phyloP scores from a whole-genome alignment of 92 coral and sea anemone genomes.

The Porites cylindrica region DNA sequence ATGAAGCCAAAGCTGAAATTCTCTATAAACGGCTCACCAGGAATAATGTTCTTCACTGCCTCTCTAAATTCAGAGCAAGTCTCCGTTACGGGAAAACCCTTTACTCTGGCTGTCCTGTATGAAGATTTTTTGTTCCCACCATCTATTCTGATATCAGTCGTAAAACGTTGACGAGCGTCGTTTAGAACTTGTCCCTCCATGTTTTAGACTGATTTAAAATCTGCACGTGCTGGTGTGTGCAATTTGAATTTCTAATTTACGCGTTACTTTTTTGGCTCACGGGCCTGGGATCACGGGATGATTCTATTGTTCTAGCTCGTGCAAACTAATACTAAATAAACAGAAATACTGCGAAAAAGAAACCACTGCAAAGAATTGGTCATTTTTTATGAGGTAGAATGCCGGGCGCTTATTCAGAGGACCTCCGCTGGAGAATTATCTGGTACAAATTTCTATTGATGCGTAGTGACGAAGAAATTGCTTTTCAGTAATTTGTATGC shows the following conservation, averaged over 20 bases:
- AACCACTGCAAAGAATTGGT: not conserved
- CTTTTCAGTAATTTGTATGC: constrained; percentile 28
- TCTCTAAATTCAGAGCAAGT: constrained; percentile 26
- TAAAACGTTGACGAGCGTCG: not conserved
- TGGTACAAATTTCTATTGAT: constrained; percentile 21
- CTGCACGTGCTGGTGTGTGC: constrained; percentile 11
- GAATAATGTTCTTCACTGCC: constrained; percentile 14
- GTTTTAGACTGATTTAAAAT: not conserved
- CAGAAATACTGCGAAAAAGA: not conserved
- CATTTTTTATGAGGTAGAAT: not conserved
- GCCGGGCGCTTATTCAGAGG: not conserved
- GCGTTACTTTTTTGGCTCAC: not conserved
- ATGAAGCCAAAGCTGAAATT: constrained; percentile 29
- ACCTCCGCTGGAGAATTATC: constrained; percentile 25
- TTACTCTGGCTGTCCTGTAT: constrained; percentile 39
- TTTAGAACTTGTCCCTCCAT: not conserved
- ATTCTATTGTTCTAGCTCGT: not conserved
- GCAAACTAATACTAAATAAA: not conserved
- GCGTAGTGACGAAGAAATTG: constrained; percentile 47
- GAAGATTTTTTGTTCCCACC: constrained; percentile 32
- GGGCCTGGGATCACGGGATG: not conserved
- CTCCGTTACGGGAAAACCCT: constrained; percentile 37
- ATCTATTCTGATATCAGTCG: constrained; percentile 27
- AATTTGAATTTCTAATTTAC: constrained; percentile 12
- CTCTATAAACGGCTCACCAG: constrained; percentile 20